Base-by-base conservation (phyloP, 2,113 vertebrate species). In the Acrocephalus kingi region DNA sequence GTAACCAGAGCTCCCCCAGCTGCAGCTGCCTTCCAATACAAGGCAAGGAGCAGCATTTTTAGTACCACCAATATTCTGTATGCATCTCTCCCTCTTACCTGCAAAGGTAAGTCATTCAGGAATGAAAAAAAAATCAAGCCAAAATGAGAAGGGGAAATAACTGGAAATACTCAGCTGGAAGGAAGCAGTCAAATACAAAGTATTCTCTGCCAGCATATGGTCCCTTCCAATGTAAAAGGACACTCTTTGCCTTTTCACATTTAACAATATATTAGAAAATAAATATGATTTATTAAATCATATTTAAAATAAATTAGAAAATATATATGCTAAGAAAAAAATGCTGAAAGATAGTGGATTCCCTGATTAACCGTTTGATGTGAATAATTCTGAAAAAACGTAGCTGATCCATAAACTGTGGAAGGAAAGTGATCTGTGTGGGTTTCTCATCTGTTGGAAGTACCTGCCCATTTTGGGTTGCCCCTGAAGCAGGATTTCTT, bases 71-170 rank as follows among this genome's bases (percentile, higher is more conserved):
- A 2, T 56, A n/a, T 54, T 68, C 37, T 46, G 4, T 48, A 7
- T 64, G 35, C 0, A 0, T 66, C 22, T 62, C 12, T 13, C n/a
- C 6, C 25, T 56, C 3, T 80, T 78, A 49, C 45, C 49, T 87
- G 41, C 37, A 64, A 31, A 94, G 63, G 45, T 28, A 63, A 48
- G 35, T 63, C 30, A 49, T 55, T 94, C 43, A 77, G 58, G 59
- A 77, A 61, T 83, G 15, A 84, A 86, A 73, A 84, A 84, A 64
- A 76, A 58, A 25, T 49, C 3, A 13, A 83, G 49, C 43, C 43
- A 66, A 79, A 91, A 85, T 25, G 37, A 76, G 35, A 56, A 39
- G 58, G 58, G 25, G 51, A 85, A 85, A 39, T 23, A 12, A 71
- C 19, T 83, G 71, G 67, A 82, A 91, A 46, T 52, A 67, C 69